Conservation (phyloP, 2,888 invertebrate genomes). For the Ormyrus pomaceus region DNA sequence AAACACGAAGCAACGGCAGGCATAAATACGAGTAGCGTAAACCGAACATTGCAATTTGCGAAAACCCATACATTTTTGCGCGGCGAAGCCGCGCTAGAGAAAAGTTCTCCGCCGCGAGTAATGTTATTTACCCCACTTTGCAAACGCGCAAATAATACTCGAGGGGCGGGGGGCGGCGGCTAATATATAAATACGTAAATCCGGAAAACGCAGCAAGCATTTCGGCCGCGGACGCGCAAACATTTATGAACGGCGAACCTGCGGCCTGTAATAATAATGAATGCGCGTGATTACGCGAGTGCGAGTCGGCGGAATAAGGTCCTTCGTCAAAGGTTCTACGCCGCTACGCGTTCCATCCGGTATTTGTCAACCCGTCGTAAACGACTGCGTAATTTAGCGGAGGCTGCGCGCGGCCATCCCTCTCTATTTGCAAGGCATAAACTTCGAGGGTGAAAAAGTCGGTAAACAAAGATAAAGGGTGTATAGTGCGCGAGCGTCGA, state of each 20-base stretch:
- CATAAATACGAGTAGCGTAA: too few species aligned
- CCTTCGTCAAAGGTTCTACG: too few species aligned
- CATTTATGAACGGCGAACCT: conserved; percentile 17
- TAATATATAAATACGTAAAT: too few species aligned
- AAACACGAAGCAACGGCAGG: too few species aligned
- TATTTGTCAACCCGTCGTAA: conserved; percentile 50
- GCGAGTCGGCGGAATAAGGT: too few species aligned
- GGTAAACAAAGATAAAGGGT: conserved; percentile 41
- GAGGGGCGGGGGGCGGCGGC: too few species aligned
- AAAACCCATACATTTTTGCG: too few species aligned
- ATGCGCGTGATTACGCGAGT: conserved; percentile 7
- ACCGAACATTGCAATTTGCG: too few species aligned
- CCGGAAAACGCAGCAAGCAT: neutral
- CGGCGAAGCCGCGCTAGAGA: too few species aligned
- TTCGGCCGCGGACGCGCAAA: conserved; percentile 9
- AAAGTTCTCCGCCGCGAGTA: neutral
- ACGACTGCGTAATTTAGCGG: conserved; percentile 49
- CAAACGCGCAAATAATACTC: neutral
- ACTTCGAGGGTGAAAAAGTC: conserved; percentile 13
- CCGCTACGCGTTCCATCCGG: conserved; percentile 30
- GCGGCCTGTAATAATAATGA: conserved; percentile 14
- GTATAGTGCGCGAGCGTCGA: neutral
- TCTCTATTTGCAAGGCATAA: conserved; percentile 55
- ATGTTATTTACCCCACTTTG: conserved; percentile 19
- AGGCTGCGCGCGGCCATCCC: conserved; percentile 28